These are phyloP conservation scores for Drosophila cardini DNA, from an alignment of 1,140 invertebrate species.

Conservation along the genomic window DNA sequence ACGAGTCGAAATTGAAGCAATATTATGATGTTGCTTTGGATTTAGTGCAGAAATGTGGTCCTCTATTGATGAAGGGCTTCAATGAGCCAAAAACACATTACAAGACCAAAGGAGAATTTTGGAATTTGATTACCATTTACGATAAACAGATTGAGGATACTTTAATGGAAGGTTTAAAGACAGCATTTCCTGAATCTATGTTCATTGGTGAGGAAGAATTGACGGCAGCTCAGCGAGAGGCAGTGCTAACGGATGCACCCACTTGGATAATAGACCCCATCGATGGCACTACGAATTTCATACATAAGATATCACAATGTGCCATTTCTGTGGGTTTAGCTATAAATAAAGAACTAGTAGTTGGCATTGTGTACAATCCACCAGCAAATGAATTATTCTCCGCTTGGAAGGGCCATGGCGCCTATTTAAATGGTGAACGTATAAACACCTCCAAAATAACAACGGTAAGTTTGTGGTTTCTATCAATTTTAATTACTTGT, in stretches of 20 bases:
- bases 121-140: slow-evolving; percentile 91
- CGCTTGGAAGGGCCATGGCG: slow-evolving; percentile 89
- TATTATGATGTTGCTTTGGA: slow-evolving; percentile 77
- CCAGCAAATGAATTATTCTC: slow-evolving; percentile 90
- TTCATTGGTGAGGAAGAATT: slow-evolving; percentile 94
- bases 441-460: slow-evolving; percentile 85
- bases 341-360: slow-evolving; percentile 88
- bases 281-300: slow-evolving; percentile 91
- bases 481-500: background rate
- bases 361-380: slow-evolving; percentile 92
- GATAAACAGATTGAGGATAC: slow-evolving; percentile 90
- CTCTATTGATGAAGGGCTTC: slow-evolving; percentile 85
- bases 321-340: slow-evolving; percentile 89
- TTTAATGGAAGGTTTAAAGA: slow-evolving; percentile 86
- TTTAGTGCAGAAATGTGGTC: slow-evolving; percentile 78
- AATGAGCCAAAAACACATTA: slow-evolving; percentile 85
- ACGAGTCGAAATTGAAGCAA: slow-evolving; percentile 64
- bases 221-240: slow-evolving; percentile 86
- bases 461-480: slow-evolving; percentile 48
- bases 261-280: slow-evolving; percentile 96
- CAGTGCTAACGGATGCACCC: slow-evolving; percentile 90
- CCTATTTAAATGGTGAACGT: slow-evolving; percentile 89
- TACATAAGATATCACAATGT: slow-evolving; percentile 88
- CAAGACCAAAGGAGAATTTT: slow-evolving; percentile 87
- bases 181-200: slow-evolving; percentile 88